Conservation (phyloP, 1,140 invertebrate species). For the Thrips palmi region DNA sequence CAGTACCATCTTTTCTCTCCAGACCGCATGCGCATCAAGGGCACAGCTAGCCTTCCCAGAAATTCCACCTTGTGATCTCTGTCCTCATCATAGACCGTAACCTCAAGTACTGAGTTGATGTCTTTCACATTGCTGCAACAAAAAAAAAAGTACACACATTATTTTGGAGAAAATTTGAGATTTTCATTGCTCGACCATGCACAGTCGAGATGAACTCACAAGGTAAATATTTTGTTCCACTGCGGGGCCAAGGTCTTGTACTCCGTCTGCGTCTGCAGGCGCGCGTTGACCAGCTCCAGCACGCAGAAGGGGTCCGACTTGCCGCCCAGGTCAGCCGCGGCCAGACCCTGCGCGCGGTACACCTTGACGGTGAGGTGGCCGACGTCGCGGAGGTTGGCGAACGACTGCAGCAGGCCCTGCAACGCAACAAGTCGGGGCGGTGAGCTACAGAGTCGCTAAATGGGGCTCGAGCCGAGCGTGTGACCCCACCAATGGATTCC, state of each 20-base stretch:
- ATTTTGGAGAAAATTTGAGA: background rate
- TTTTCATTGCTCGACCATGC: background rate
- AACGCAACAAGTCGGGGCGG: conserved; percentile 21
- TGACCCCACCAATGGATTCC: too few species aligned
- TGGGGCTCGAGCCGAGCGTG: too few species aligned
- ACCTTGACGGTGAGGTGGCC: conserved; percentile 81
- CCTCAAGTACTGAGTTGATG: conserved; percentile 85
- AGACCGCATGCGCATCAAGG: conserved; percentile 70
- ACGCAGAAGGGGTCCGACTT: conserved; percentile 97
- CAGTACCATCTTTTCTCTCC: conserved; percentile 91
- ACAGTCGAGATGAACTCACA: conserved; percentile 61
- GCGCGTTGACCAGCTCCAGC: conserved; percentile 81
- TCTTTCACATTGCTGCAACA: conserved; percentile 81
- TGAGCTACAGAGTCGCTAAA: too few species aligned
- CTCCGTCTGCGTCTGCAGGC: conserved; percentile 94
- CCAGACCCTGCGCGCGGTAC: conserved; percentile 72
- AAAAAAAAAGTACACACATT: conserved; percentile 5
- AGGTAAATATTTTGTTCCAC: conserved; percentile 98
- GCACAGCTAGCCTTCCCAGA: conserved; percentile 82
- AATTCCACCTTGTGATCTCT: conserved; percentile 96
- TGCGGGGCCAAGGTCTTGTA: conserved; percentile 92
- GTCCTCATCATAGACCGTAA: conserved; percentile 98
- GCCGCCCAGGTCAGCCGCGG: conserved; percentile 78
- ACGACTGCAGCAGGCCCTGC: conserved; percentile 40
- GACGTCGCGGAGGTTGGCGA: conserved; percentile 64